These are phyloP conservation scores for Invenusta paracnida DNA, from an alignment of 2,888 invertebrate genomes.

Conservation along the genomic window DNA sequence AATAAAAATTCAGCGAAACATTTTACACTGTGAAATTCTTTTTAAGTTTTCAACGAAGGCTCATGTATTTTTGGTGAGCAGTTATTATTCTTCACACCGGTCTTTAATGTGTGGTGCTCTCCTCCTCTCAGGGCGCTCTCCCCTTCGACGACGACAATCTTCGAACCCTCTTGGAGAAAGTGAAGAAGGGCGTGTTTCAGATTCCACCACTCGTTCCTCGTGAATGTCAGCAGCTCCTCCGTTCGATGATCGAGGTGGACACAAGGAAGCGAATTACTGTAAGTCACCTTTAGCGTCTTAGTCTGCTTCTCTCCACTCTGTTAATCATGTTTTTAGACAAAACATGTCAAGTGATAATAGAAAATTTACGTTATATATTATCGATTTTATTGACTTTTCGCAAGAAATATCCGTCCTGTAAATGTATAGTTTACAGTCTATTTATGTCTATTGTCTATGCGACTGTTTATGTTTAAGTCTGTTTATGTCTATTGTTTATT, in stretches of 20 bases:
- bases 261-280: constrained; percentile 91
- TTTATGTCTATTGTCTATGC: too few relatives aligned
- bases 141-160: constrained; percentile 99
- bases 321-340: not conserved
- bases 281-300: too few relatives aligned
- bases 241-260: constrained; percentile 98
- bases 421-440: too few relatives aligned
- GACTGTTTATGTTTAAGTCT: too few relatives aligned
- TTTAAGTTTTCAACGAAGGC: too few relatives aligned
- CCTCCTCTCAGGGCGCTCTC: constrained; percentile 73
- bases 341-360: not conserved
- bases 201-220: constrained; percentile 99
- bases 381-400: too few relatives aligned
- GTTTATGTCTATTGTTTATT: too few relatives aligned
- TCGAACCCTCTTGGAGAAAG: constrained; percentile 93
- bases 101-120: too few relatives aligned
- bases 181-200: constrained; percentile 95
- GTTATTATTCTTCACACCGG: too few relatives aligned
- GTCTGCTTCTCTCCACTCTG: not conserved
- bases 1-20: not conserved
- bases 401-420: too few relatives aligned
- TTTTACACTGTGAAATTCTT: not conserved
- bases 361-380: too few relatives aligned
- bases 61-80: too few relatives aligned
- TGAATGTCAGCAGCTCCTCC: constrained; percentile 90